A percentile compares a stretch with the other conserved stretches of the same genome.
phyloP scores from a whole-genome alignment of 2,888 invertebrate species.

The Nomada fucata region DNA sequence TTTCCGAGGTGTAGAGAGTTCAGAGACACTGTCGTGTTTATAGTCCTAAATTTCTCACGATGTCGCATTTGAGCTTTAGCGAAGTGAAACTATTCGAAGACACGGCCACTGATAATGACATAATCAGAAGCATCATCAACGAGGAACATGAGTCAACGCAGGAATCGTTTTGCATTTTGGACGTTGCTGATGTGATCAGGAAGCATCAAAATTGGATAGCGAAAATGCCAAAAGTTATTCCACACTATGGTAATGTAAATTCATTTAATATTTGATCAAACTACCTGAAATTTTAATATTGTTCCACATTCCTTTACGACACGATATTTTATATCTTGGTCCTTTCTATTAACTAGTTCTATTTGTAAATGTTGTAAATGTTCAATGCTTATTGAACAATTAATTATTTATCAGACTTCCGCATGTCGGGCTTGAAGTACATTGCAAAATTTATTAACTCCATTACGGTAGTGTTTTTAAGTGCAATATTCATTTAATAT shows the following conservation, averaged over 20 bases:
- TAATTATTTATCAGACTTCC: no score
- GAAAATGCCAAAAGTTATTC: slow-evolving; percentile 79
- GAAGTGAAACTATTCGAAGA: slow-evolving; percentile 76
- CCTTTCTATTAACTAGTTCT: no score
- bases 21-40: neutral
- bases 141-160: slow-evolving; percentile 65
- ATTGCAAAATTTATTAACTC: no score
- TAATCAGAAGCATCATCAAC: slow-evolving; percentile 73
- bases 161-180: slow-evolving; percentile 78
- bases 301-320: no score
- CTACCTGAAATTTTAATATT: no score
- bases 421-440: no score
- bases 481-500: no score
- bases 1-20: neutral
- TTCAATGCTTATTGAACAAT: no score
- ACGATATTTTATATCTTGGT: no score
- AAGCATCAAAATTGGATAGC: slow-evolving; percentile 78
- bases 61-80: slow-evolving; percentile 56
- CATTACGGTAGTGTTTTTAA: no score
- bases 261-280: no score
- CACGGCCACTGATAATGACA: slow-evolving; percentile 64
- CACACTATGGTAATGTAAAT: slow-evolving; percentile 76
- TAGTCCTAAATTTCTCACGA: neutral
- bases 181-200: slow-evolving; percentile 75
- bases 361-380: no score